Evolutionary conservation across 2,113 vertebrate genomes (phyloP).

Genomic region (Python bivittatus): DNA sequence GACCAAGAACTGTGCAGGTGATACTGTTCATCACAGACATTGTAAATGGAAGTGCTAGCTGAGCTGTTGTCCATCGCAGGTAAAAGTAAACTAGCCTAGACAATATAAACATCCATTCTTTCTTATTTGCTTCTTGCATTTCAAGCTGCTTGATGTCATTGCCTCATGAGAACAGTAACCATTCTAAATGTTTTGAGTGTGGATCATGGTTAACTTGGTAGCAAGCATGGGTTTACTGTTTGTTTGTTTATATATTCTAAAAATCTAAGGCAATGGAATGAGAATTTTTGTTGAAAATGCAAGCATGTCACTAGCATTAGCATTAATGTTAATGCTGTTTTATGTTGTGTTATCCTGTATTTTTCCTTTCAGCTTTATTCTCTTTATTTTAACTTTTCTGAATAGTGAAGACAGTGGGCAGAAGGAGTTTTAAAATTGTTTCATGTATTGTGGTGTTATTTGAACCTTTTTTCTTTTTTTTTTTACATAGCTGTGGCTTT

Average conservation of each 20-base stretch:
- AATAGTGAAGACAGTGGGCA: background rate
- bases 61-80: conserved; percentile 34
- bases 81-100: background rate
- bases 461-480: conserved; percentile 9
- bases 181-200: conserved; percentile 29
- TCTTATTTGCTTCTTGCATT: conserved; percentile 14
- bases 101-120: background rate
- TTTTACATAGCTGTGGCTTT: conserved; percentile 32
- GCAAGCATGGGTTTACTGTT: background rate
- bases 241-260: background rate
- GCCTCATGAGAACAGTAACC: conserved; percentile 23
- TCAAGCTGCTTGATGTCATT: conserved; percentile 27
- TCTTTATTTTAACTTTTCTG: background rate
- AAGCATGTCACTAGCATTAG: background rate
- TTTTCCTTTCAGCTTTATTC: background rate
- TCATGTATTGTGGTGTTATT: background rate
- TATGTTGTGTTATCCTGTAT: background rate
- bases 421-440: conserved; percentile 30
- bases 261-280: background rate
- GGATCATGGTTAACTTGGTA: background rate
- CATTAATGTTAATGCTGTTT: background rate
- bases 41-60: conserved; percentile 23
- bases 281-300: background rate
- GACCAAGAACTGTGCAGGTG: background rate
- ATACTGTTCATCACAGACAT: background rate